Evolutionary conservation across 2,888 invertebrate species (phyloP).

Genomic region (Meliscaeva auricollis): DNA sequence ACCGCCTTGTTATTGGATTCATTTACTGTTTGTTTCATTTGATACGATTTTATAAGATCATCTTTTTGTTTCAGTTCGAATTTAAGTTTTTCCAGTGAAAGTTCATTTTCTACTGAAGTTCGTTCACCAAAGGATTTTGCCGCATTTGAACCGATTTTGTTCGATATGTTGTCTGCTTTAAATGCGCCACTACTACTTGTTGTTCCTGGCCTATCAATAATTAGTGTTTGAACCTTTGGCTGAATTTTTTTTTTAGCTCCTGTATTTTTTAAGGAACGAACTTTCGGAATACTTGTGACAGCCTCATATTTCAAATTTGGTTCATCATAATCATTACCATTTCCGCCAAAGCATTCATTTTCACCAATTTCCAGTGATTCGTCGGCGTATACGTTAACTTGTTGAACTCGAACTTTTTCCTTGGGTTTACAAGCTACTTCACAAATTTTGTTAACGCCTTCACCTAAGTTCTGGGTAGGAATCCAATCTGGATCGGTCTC

Average conservation of each 20-base stretch:
- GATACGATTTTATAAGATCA: neutral
- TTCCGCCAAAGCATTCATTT: neutral
- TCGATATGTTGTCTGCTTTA: too few relatives aligned
- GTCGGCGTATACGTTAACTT: neutral
- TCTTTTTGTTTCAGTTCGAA: neutral
- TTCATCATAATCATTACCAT: constrained; percentile 7
- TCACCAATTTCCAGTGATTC: constrained; percentile 1
- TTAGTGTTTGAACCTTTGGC: neutral
- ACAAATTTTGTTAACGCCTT: neutral
- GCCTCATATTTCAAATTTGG: neutral
- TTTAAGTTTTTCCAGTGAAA: neutral
- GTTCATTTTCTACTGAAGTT: neutral
- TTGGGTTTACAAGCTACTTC: neutral
- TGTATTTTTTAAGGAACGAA: neutral
- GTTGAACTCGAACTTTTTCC: neutral
- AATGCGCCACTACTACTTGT: too few relatives aligned
- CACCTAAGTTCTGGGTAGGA: neutral
- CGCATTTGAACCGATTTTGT: too few relatives aligned
- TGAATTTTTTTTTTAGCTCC: neutral
- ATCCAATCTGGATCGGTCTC: constrained; percentile 12
- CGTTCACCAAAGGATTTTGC: too few relatives aligned
- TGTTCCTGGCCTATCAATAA: too few relatives aligned
- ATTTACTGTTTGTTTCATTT: neutral
- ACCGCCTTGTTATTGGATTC: neutral
- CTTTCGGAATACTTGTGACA: neutral